These are phyloP conservation scores for Poeciliopsis infans DNA, from an alignment of 2,797 vertebrate species.

Conservation along the genomic window DNA sequence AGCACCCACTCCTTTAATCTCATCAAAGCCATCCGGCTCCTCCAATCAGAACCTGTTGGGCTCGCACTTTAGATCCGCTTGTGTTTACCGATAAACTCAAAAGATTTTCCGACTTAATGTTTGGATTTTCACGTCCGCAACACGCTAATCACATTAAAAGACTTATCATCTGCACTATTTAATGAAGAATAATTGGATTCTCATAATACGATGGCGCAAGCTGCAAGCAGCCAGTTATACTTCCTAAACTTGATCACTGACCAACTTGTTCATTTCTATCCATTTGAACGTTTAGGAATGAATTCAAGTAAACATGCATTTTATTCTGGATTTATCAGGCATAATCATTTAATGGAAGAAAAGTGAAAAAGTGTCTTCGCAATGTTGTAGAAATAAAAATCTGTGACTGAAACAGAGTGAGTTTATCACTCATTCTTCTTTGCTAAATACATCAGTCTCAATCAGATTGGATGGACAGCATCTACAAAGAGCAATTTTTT, in stretches of 20 bases:
- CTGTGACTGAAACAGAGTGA: not conserved
- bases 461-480: not conserved
- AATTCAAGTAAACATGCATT: not conserved
- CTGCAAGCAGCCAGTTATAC: constrained; percentile 32
- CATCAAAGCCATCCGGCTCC: constrained; percentile 30
- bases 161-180: constrained; percentile 19
- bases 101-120: constrained; percentile 20
- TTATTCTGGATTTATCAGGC: not conserved
- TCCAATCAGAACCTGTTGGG: constrained; percentile 27
- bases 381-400: not conserved
- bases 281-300: not conserved
- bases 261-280: not conserved
- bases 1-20: constrained; percentile 32
- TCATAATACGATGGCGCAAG: constrained; percentile 14
- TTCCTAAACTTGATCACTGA: constrained; percentile 36
- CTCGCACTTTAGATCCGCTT: not conserved
- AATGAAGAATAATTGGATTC: constrained; percentile 22
- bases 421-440: not conserved
- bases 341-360: not conserved
- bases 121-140: constrained; percentile 7
- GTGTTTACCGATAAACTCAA: constrained; percentile 18
- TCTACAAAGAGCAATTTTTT: not conserved
- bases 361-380: not conserved
- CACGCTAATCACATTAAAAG: constrained; percentile 4
- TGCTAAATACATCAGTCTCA: not conserved